A percentile compares a stretch with the other conserved stretches of the same genome.
These are phyloP conservation scores for Drosophila lini DNA, from an alignment of 1,140 invertebrate species.

Conservation along the genomic window DNA sequence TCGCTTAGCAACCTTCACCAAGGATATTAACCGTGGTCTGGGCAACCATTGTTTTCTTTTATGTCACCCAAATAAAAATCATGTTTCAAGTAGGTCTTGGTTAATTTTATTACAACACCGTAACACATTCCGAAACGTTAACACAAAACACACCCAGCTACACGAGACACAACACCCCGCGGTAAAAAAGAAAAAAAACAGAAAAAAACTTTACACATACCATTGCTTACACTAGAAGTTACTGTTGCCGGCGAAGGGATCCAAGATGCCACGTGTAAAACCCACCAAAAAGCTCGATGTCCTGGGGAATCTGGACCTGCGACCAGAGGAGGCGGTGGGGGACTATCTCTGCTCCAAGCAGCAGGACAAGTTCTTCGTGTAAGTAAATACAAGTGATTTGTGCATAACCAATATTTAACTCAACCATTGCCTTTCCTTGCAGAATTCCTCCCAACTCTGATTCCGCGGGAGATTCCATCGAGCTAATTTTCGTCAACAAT, in stretches of 20 bases:
- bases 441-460: constrained; percentile 76
- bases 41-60: constrained; percentile 44
- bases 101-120: constrained; percentile 37
- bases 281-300: constrained; percentile 80
- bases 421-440: not conserved
- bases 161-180: constrained; percentile 1
- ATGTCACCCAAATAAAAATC: constrained; percentile 24
- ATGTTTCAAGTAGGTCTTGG: constrained; percentile 49
- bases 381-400: constrained; percentile 18
- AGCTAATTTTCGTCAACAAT: constrained; percentile 74
- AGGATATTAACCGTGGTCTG: constrained; percentile 7
- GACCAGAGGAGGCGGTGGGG: constrained; percentile 74
- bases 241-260: constrained; percentile 6
- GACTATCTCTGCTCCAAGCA: constrained; percentile 71
- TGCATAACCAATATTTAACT: too few relatives aligned
- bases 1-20: constrained; percentile 12
- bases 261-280: constrained; percentile 77
- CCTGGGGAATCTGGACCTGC: constrained; percentile 75
- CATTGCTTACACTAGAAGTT: constrained; percentile 12
- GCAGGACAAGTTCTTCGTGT: constrained; percentile 77
- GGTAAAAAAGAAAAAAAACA: constrained; percentile 9
- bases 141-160: constrained; percentile 12
- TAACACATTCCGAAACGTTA: constrained; percentile 22
- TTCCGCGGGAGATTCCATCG: constrained; percentile 72
- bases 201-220: not conserved